Base-by-base conservation (phyloP, 1,140 invertebrate genomes). In the Melipona quadrifasciata region DNA sequence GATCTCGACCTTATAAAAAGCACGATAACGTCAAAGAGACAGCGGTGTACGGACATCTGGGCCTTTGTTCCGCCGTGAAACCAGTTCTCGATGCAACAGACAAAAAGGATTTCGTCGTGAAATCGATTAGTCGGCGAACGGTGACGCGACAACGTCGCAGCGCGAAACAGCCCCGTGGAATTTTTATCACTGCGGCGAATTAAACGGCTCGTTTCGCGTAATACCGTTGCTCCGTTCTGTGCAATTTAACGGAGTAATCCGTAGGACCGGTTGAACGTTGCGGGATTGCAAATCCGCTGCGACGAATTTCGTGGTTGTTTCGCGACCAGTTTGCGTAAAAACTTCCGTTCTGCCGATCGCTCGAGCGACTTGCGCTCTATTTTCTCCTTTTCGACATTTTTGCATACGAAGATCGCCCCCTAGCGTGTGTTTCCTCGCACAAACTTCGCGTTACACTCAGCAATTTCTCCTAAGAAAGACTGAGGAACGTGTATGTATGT, bases 261-360 rank as follows among this genome's bases (percentile, higher is more conserved):
- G 51, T 16, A 67, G 68, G 67, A 74, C 67, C 58, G 57, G 70
- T 73, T 83, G n/a, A 24, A 78, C 73, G 61, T 70, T 27, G 31
- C 72, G 61, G 51, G 55, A 70, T 86, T 72, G 84, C 79, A 86
- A 89, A 91, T 88, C 85, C 57, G 51, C 73, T 83, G 78, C 83
- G 80, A 77, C 86, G 80, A 86, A 88, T 90, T 39, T 86, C 82
- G 74, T 80, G 80, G 79, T 31, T 16, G 39, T 55, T 74, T 53
- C 64, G 73, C 73, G 79, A 80, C 82, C 82, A 68, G 57, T 86
- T 67, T 8, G 0, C 68, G 78, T 79, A 72, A 84, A 84, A 51
- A 73, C 71, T 70, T 68, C 39, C 47, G 17, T 19, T 27, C 11
- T 6, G 6, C 8, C 64, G 12, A 12, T 64, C 27, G 6, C 6